Conservation (phyloP, 2,113 vertebrate species). For the Atherinomorus stipes region DNA sequence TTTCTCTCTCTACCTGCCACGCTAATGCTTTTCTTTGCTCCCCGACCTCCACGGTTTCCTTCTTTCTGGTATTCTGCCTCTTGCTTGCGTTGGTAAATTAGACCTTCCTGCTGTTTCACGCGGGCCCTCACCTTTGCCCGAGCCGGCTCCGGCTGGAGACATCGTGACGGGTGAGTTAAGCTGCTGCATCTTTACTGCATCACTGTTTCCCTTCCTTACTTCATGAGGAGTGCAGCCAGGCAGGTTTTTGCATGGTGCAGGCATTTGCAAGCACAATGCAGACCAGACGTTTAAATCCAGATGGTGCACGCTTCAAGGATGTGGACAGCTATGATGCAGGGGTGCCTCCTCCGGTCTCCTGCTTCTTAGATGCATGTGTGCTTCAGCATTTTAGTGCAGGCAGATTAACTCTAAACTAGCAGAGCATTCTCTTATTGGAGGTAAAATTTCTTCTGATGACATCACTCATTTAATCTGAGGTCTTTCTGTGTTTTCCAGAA, state of each 20-base stretch:
- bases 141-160: slow-evolving; percentile 90
- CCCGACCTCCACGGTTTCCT: slow-evolving; percentile 63
- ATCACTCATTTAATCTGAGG: background rate
- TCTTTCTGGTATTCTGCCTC: slow-evolving; percentile 82
- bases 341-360: slow-evolving; percentile 44
- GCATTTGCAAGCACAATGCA: slow-evolving; percentile 39
- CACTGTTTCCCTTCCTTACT: slow-evolving; percentile 44
- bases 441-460: slow-evolving; percentile 3
- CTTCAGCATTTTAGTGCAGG: slow-evolving; percentile 17
- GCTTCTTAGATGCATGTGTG: slow-evolving; percentile 52
- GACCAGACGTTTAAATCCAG: slow-evolving; percentile 29
- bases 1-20: slow-evolving; percentile 67
- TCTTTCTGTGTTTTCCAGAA: slow-evolving; percentile 37
- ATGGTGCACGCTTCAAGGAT: slow-evolving; percentile 52
- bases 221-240: slow-evolving; percentile 52
- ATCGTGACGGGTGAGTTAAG: slow-evolving; percentile 94
- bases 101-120: slow-evolving; percentile 97
- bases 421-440: slow-evolving; percentile 7
- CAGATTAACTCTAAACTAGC: slow-evolving; percentile 1
- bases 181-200: slow-evolving; percentile 61
- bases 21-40: slow-evolving; percentile 77
- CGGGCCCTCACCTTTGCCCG: slow-evolving; percentile 95
- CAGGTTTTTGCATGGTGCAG: slow-evolving; percentile 34
- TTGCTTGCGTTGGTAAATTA: slow-evolving; percentile 84
- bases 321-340: slow-evolving; percentile 61